These are phyloP conservation scores for Melanostoma mellinum DNA, from an alignment of 2,888 invertebrate genomes.

Conservation along the genomic window DNA sequence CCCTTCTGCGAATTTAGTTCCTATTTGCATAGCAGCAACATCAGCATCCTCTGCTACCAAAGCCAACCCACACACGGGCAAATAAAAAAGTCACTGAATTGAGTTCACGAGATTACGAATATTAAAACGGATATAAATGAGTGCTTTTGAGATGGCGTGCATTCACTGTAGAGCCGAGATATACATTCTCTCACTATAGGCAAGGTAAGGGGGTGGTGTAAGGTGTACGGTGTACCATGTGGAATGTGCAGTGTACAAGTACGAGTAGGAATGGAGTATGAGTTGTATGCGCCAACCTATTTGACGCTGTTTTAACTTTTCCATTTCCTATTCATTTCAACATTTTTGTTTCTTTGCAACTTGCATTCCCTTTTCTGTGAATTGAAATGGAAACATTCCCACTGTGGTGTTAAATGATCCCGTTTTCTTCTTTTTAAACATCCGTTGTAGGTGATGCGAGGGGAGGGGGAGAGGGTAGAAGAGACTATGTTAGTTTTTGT, in stretches of 20 bases:
- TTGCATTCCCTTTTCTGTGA: slow-evolving; percentile 46
- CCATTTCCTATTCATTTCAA: slow-evolving; percentile 67
- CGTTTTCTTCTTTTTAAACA: slow-evolving; percentile 35
- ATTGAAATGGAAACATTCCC: slow-evolving; percentile 69
- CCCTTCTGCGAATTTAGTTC: slow-evolving; percentile 58
- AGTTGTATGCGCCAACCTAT: slow-evolving; percentile 54
- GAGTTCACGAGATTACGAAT: slow-evolving; percentile 73
- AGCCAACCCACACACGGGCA: slow-evolving; percentile 11
- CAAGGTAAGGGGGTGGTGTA: no score
- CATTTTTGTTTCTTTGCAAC: slow-evolving; percentile 2
- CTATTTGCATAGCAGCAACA: slow-evolving; percentile 55
- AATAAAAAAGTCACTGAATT: slow-evolving; percentile 65
- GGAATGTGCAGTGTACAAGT: neutral
- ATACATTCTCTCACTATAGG: neutral
- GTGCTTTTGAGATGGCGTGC: slow-evolving; percentile 66
- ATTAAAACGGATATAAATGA: slow-evolving; percentile 73
- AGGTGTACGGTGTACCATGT: slow-evolving; percentile 18
- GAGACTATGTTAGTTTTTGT: neutral
- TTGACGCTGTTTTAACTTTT: slow-evolving; percentile 68
- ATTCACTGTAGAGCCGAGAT: slow-evolving; percentile 54
- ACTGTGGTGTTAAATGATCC: slow-evolving; percentile 62
- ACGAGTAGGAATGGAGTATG: neutral
- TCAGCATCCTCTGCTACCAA: neutral
- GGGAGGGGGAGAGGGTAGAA: neutral
- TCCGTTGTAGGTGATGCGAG: neutral